Conservation (phyloP, 2,888 invertebrate species). For the Geotrupes spiniger region DNA sequence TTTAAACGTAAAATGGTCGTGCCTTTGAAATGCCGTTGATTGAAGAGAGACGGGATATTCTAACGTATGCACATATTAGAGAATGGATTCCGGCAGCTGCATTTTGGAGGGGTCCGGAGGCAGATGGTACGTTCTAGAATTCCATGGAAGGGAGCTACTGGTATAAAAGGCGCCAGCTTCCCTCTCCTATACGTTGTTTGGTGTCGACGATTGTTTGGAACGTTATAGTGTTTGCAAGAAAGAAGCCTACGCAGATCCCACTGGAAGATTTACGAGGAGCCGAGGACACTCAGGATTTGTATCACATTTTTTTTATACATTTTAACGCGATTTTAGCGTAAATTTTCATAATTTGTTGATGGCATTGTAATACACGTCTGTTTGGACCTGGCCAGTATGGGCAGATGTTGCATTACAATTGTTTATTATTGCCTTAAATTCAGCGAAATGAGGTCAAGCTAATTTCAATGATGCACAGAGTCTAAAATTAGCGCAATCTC, state of each 20-base stretch:
- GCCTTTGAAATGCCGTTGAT: no score
- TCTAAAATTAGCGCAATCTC: slow-evolving; percentile 2
- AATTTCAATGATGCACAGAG: slow-evolving; percentile 1
- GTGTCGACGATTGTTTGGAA: slow-evolving; percentile 3
- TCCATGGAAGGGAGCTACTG: not conserved
- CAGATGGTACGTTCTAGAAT: slow-evolving; percentile 13
- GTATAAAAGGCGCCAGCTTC: slow-evolving; percentile 6
- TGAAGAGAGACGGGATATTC: not conserved
- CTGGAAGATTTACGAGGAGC: not conserved
- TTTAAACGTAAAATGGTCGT: no score
- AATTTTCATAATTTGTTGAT: not conserved
- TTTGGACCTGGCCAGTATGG: slow-evolving; percentile 13
- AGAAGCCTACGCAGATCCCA: not conserved
- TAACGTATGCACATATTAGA: not conserved
- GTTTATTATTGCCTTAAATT: slow-evolving; percentile 2
- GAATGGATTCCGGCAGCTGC: not conserved
- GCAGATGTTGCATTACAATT: slow-evolving; percentile 5
- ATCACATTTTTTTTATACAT: slow-evolving; percentile 7
- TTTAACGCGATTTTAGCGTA: slow-evolving; percentile 1
- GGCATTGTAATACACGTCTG: slow-evolving; percentile 6
- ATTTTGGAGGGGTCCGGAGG: not conserved
- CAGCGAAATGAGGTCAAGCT: slow-evolving; percentile 8
- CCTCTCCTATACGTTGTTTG: slow-evolving; percentile 6
- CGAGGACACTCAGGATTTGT: slow-evolving; percentile 13
- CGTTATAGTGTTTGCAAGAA: not conserved